Conservation (phyloP, 2,888 invertebrate species). For the Diplazon laetatorius region DNA sequence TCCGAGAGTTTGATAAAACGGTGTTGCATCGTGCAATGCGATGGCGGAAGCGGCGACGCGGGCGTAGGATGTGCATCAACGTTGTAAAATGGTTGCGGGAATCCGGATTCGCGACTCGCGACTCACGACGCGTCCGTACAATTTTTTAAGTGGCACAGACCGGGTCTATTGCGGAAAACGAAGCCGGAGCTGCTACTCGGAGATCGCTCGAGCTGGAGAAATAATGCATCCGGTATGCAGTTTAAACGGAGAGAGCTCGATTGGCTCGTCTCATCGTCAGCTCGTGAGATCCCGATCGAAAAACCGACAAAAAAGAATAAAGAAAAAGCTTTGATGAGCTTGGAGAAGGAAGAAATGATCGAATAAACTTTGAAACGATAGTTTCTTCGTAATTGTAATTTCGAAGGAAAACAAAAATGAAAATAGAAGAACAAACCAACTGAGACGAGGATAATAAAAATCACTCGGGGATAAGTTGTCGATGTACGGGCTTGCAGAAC, state of each 20-base stretch:
- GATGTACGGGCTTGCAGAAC: no score
- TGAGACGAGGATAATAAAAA: no score
- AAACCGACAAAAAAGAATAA: conserved; percentile 54
- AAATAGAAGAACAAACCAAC: no score
- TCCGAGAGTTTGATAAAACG: no score
- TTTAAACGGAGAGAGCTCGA: conserved; percentile 54
- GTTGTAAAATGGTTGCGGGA: no score
- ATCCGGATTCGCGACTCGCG: no score
- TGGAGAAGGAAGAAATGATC: conserved; percentile 41
- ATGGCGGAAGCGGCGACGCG: no score
- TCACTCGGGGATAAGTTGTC: no score
- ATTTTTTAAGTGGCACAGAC: conserved; percentile 67
- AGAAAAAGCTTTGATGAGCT: conserved; percentile 9
- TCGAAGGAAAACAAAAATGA: no score
- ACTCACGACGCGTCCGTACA: conserved; percentile 43
- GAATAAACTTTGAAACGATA: conserved; percentile 58
- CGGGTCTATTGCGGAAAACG: conserved; percentile 57
- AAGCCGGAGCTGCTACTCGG: no score
- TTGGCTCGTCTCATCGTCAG: conserved; percentile 32
- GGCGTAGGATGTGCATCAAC: not conserved
- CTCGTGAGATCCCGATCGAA: conserved; percentile 19
- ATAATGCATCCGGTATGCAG: conserved; percentile 24
- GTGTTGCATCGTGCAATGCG: no score
- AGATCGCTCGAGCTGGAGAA: conserved; percentile 26
- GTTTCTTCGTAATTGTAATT: not conserved